Percentiles rank a stretch among this genome's conserved stretches.
Evolutionary conservation across 1,140 invertebrate species (phyloP).

Genomic region (Ceratina australensis): DNA sequence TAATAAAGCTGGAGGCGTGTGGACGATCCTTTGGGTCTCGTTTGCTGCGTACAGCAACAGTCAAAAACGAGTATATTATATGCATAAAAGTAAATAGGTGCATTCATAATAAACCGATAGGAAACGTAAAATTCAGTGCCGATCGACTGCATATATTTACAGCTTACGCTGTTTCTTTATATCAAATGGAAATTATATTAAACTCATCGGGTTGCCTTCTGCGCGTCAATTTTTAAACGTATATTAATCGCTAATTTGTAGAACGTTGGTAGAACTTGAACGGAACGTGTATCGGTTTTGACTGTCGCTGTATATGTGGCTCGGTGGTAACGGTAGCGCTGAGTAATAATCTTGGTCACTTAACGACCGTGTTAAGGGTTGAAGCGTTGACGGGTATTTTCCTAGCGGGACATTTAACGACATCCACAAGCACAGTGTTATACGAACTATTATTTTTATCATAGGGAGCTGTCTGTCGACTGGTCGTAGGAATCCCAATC

Average conservation of each 20-base stretch:
- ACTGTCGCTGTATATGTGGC: not conserved
- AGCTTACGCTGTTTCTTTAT: no score
- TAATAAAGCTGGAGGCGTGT: conserved; percentile 66
- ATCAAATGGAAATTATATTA: no score
- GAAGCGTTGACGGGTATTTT: conserved; percentile 24
- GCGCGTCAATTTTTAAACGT: no score
- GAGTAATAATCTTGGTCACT: conserved; percentile 31
- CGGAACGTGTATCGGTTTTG: no score
- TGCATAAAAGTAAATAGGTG: no score
- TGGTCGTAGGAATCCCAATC: not conserved
- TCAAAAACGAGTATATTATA: not conserved
- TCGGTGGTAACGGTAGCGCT: conserved; percentile 20
- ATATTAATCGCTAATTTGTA: no score
- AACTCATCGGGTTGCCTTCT: no score
- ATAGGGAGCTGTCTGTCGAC: not conserved
- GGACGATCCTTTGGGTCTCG: conserved; percentile 15
- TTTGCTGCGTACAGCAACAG: conserved; percentile 13
- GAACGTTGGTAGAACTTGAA: no score
- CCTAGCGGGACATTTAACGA: conserved; percentile 7
- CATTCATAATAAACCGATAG: no score
- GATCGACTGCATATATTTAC: no score
- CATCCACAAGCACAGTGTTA: not conserved
- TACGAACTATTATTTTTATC: no score
- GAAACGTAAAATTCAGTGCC: no score
- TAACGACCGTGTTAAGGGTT: conserved; percentile 30